phyloP scores from a whole-genome alignment of 2,888 invertebrate species.

The Eristalis intricaria region DNA sequence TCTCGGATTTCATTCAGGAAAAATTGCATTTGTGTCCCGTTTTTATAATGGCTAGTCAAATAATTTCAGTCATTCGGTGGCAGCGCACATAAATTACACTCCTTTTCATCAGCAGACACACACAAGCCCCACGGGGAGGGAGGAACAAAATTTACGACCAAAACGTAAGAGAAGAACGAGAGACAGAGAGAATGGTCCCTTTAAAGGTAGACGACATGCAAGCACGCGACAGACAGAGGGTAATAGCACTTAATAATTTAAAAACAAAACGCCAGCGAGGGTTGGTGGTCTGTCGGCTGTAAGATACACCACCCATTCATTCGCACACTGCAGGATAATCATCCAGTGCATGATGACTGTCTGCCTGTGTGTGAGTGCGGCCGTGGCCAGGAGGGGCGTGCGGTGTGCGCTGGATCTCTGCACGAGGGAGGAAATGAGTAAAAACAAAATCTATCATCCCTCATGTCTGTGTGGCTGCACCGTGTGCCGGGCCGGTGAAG shows the following conservation, averaged over 20 bases:
- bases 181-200: constrained; percentile 10
- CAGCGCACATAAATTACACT: constrained; percentile 65
- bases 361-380: background rate
- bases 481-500: constrained; percentile 15
- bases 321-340: constrained; percentile 64
- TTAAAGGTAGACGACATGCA: constrained; percentile 60
- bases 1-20: constrained; percentile 65
- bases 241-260: constrained; percentile 73
- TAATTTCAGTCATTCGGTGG: constrained; percentile 65
- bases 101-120: constrained; percentile 43
- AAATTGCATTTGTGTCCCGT: constrained; percentile 57
- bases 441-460: constrained; percentile 42
- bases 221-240: constrained; percentile 72
- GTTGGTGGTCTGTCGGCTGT: constrained; percentile 23
- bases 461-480: background rate
- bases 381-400: constrained; percentile 13
- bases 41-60: constrained; percentile 65
- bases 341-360: constrained; percentile 26
- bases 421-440: constrained; percentile 1
- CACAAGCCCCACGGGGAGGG: background rate
- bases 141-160: constrained; percentile 57
- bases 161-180: constrained; percentile 48
- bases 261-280: constrained; percentile 60
- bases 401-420: background rate
- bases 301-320: constrained; percentile 61